Conservation (phyloP, 1,140 invertebrate genomes). For the Zaprionus nigranus region DNA sequence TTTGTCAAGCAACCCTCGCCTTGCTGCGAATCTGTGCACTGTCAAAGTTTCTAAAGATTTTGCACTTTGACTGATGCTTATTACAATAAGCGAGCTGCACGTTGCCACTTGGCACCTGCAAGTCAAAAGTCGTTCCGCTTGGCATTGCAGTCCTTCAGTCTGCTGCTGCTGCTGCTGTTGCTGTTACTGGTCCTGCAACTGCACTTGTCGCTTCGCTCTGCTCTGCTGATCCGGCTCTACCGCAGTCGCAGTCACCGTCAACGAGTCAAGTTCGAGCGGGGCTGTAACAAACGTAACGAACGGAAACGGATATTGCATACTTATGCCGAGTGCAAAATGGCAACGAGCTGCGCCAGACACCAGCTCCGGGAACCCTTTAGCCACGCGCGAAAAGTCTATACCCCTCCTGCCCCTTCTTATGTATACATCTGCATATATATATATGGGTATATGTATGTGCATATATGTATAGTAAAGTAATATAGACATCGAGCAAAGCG, state of each 20-base stretch:
- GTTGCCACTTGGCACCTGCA: slow-evolving; percentile 61
- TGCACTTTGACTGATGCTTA: slow-evolving; percentile 76
- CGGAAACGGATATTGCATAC: slow-evolving; percentile 82
- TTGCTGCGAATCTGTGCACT: slow-evolving; percentile 29
- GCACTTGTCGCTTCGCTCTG: slow-evolving; percentile 2
- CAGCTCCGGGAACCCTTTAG: slow-evolving; percentile 12
- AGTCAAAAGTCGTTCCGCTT: slow-evolving; percentile 54
- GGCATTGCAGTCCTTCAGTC: slow-evolving; percentile 50
- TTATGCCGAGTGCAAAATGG: slow-evolving; percentile 78
- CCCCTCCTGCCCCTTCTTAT: not conserved
- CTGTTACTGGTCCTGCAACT: not conserved
- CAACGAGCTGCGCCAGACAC: slow-evolving; percentile 57
- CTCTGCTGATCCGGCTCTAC: slow-evolving; percentile 3
- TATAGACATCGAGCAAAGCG: slow-evolving; percentile 49
- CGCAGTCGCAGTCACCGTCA: slow-evolving; percentile 8
- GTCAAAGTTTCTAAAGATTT: slow-evolving; percentile 71
- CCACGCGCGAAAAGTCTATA: not conserved
- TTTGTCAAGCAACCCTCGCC: slow-evolving; percentile 37
- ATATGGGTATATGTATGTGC: slow-evolving; percentile 1
- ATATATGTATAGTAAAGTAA: slow-evolving; percentile 34
- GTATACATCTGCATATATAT: not conserved
- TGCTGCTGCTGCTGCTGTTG: not conserved
- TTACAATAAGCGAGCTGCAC: slow-evolving; percentile 68
- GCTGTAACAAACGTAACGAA: slow-evolving; percentile 76
- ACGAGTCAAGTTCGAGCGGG: slow-evolving; percentile 54